phyloP scores from a whole-genome alignment of 1,140 invertebrate species.

The Drosophila melanogaster region Release_6_plus_ISO1_MT NT_033779.5:18030001-18030500 shows the following conservation, averaged over 20 bases:
- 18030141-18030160: constrained; percentile 79
- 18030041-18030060: constrained; percentile 20
- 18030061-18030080: constrained; percentile 47
- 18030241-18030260: background rate
- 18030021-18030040: constrained; percentile 69
- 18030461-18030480: background rate
- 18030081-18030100: constrained; percentile 38
- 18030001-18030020: constrained; percentile 70
- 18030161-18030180: constrained; percentile 59
- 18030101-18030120: constrained; percentile 42
- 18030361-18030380: too few species aligned
- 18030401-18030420: too few species aligned
- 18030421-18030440: too few species aligned
- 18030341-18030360: too few species aligned
- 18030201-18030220: constrained; percentile 31
- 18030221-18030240: background rate
- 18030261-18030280: background rate
- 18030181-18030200: constrained; percentile 4
- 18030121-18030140: constrained; percentile 33
- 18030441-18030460: background rate
- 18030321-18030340: too few species aligned
- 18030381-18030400: too few species aligned
- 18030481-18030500: background rate
- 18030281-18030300: background rate
- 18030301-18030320: too few species aligned